Conservation (phyloP, 2,888 invertebrate genomes). For the Noctua comes region DNA sequence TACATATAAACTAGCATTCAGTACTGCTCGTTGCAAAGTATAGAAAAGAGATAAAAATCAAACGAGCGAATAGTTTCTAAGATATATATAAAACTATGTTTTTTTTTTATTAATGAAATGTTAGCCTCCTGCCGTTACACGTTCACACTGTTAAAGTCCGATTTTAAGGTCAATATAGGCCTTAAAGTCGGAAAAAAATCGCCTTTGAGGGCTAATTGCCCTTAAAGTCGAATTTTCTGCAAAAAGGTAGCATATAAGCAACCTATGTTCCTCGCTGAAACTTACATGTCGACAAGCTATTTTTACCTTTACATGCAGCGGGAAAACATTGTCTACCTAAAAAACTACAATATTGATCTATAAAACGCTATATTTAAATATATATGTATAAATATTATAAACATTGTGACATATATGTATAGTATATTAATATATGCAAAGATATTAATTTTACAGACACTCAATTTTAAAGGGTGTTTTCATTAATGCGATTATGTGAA, state of each 20-base stretch:
- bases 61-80: conserved; percentile 77
- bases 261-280: conserved; percentile 30
- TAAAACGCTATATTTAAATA: conserved; percentile 70
- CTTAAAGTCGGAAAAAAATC: conserved; percentile 2
- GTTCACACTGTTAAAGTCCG: conserved; percentile 18
- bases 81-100: conserved; percentile 61
- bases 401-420: conserved; percentile 64
- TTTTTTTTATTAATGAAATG: conserved; percentile 38
- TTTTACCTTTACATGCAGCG: conserved; percentile 53
- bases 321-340: conserved; percentile 66
- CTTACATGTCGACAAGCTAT: conserved; percentile 46
- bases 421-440: conserved; percentile 54
- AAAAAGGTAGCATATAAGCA: conserved; percentile 43
- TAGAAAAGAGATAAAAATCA: conserved; percentile 69
- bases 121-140: conserved; percentile 40
- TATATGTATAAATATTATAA: conserved; percentile 69
- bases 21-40: conserved; percentile 77
- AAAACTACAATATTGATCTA: conserved; percentile 66
- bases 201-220: not conserved
- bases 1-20: conserved; percentile 71
- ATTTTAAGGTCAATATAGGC: conserved; percentile 12
- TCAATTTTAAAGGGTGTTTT: conserved; percentile 25
- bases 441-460: conserved; percentile 55
- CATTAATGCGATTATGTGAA: conserved; percentile 39
- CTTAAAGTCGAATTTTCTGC: conserved; percentile 23